Conservation (phyloP, 2,888 invertebrate species). For the Morinoia aosen region DNA sequence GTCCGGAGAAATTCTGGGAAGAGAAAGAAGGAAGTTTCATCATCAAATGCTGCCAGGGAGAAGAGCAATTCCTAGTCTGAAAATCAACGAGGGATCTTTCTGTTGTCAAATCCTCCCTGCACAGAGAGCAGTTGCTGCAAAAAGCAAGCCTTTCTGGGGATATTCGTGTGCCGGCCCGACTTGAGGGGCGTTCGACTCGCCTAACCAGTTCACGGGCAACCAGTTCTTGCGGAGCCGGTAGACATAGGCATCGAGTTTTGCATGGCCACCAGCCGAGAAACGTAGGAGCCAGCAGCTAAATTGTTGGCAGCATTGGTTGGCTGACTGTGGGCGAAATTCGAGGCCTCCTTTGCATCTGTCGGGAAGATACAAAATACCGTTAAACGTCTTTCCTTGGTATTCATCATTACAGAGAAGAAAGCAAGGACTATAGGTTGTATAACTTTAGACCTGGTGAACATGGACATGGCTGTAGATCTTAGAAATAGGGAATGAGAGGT, state of each 20-base stretch:
- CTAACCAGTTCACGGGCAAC: not conserved
- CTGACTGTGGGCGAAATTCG: constrained; percentile 46
- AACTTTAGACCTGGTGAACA: not conserved
- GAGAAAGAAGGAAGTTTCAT: constrained; percentile 45
- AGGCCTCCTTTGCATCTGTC: constrained; percentile 26
- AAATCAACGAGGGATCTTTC: constrained; percentile 51
- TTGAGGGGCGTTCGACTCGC: not conserved
- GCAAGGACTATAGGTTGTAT: not conserved
- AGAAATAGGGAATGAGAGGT: not conserved
- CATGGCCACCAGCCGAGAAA: constrained; percentile 42
- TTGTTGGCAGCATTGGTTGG: constrained; percentile 47
- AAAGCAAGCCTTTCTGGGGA: constrained; percentile 50
- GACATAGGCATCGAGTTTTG: constrained; percentile 5
- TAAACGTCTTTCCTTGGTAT: not conserved
- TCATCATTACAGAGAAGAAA: not conserved
- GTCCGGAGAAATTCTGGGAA: constrained; percentile 46
- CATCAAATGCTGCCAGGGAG: constrained; percentile 49
- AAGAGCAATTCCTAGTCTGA: constrained; percentile 51
- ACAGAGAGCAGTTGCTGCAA: constrained; percentile 40
- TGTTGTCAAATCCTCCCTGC: constrained; percentile 40
- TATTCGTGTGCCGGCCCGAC: constrained; percentile 30
- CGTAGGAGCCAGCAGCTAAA: constrained; percentile 36
- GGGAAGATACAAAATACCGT: not conserved
- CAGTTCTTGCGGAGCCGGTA: constrained; percentile 13
- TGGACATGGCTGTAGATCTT: not conserved